A percentile compares a stretch with the other conserved stretches of the same genome.
Conservation (phyloP, 2,888 invertebrate species). For the Philereme transversata region DNA sequence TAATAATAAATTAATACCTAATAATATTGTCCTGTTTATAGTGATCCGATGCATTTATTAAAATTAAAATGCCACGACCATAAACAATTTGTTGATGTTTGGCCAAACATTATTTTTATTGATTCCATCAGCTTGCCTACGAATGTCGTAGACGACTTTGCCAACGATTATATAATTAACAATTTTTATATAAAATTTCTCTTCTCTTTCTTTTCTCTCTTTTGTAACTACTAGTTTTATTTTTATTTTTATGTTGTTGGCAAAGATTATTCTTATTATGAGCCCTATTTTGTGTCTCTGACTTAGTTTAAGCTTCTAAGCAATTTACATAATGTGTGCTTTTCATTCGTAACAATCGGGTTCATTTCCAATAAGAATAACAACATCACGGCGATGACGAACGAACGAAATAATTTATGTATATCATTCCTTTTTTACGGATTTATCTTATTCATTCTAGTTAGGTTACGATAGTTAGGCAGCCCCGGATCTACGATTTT, state of each 20-base stretch:
- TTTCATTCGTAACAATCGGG: conserved; percentile 8
- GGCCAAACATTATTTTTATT: conserved; percentile 56
- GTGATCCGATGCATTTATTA: conserved; percentile 52
- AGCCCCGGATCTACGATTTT: no score
- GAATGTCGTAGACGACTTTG: conserved; percentile 36
- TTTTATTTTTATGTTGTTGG: conserved; percentile 8
- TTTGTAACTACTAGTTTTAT: background rate
- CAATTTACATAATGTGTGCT: background rate
- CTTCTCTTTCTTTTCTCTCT: conserved; percentile 2
- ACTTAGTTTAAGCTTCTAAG: background rate
- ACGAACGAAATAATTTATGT: conserved; percentile 37
- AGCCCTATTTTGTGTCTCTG: conserved; percentile 1
- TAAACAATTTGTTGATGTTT: conserved; percentile 60
- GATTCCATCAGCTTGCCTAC: conserved; percentile 52
- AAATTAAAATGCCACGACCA: conserved; percentile 53
- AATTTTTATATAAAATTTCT: conserved; percentile 5
- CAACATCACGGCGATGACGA: conserved; percentile 33
- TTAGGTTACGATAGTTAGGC: conserved; percentile 17
- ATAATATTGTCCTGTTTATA: conserved; percentile 21
- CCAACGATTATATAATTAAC: conserved; percentile 30
- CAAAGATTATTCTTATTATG: conserved; percentile 12
- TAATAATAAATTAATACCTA: no score
- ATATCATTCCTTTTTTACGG: conserved; percentile 46
- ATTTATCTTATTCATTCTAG: conserved; percentile 28
- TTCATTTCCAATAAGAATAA: conserved; percentile 23